Conservation (phyloP, 30 jellyfish, hydroid and myxozoan species). For the Hydra vulgaris region DNA sequence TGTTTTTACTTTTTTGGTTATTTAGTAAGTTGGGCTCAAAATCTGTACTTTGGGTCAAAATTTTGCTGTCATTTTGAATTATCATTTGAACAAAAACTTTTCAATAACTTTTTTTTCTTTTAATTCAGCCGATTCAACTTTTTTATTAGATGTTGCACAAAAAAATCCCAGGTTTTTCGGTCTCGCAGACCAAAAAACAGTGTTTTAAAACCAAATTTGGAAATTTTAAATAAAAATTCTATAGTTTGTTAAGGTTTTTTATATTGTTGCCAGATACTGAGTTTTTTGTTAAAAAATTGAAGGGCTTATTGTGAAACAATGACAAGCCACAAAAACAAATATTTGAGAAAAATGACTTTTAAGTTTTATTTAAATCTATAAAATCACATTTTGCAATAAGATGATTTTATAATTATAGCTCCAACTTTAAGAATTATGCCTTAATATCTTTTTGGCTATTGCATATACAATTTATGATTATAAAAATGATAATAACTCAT, state of each 20-base stretch:
- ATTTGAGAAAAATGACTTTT: no score
- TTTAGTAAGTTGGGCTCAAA: not conserved
- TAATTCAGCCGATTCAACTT: not conserved
- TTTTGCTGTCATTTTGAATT: not conserved
- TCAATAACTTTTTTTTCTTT: no score
- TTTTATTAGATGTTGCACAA: not conserved
- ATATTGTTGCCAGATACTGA: not conserved
- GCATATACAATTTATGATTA: no score
- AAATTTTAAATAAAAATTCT: not conserved
- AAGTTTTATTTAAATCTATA: no score
- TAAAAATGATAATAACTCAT: no score
- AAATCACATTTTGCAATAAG: no score
- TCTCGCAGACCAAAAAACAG: not conserved
- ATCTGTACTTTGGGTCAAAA: not conserved
- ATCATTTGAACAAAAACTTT: not conserved
- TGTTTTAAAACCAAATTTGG: not conserved
- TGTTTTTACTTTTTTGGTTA: not conserved
- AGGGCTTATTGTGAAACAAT: no score
- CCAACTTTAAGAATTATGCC: no score
- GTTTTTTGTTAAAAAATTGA: not conserved
- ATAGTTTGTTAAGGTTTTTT: not conserved
- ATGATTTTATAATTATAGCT: no score
- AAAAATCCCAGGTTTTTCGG: not conserved
- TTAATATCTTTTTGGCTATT: no score
- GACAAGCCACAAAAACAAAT: no score